These are phyloP conservation scores for Nipponia nippon DNA, from an alignment of 2,113 vertebrate species.

Conservation along the genomic window DNA sequence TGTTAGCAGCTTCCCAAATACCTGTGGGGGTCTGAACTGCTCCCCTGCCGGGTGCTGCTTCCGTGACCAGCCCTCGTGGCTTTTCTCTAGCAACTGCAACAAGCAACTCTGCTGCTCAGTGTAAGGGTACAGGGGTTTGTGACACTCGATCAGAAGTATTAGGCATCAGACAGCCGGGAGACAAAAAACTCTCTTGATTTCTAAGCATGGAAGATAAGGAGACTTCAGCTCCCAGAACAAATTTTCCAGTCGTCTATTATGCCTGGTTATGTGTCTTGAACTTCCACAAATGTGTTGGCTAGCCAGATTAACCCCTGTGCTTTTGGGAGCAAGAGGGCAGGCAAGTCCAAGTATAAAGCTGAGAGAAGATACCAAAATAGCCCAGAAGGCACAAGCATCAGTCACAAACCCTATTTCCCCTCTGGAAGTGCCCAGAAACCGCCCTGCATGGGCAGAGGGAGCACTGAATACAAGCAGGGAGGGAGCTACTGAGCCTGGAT, in stretches of 20 bases:
- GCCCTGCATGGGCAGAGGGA: background rate
- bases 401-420: background rate
- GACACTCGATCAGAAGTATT: background rate
- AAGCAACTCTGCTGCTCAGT: background rate
- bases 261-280: background rate
- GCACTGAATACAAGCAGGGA: background rate
- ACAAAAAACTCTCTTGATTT: background rate
- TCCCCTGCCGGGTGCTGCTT: rapidly evolving
- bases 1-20: background rate
- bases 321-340: background rate
- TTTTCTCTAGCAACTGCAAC: background rate
- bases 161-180: background rate
- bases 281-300: background rate
- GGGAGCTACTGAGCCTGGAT: background rate
- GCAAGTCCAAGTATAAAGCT: background rate
- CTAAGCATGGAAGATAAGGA: background rate
- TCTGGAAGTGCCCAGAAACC: background rate
- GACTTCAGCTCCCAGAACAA: background rate
- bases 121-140: background rate
- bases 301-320: background rate
- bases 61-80: background rate
- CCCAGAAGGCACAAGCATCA: background rate
- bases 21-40: background rate
- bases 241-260: rapidly evolving
- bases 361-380: background rate